Base-by-base conservation (phyloP, 2,113 vertebrate species). In the Apteryx owenii region DNA sequence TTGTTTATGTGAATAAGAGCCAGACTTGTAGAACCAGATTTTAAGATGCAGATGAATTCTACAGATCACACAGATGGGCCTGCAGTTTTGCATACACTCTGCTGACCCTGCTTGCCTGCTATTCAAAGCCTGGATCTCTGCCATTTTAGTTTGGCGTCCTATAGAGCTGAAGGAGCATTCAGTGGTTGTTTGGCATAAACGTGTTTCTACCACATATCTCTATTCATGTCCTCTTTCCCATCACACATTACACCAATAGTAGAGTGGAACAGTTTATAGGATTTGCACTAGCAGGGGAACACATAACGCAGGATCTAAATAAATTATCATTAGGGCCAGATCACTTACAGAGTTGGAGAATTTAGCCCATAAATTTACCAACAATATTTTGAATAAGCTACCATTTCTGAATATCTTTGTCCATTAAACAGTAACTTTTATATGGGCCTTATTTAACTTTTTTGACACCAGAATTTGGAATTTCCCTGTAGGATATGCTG, bases 391-490 rank as follows among this genome's bases (percentile, higher is more conserved):
- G 38, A 78, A 65, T 71, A 76, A 92, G 9, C n/a, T 56, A 53
- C 7, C 5, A 22, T 56, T 56, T 92, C 56, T 72, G 53, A 80
- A 38, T 81, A 53, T 40, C 90, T 82, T 73, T 75, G 19, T 88
- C 21, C 36, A 36, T 72, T 88, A 88, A 69, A 72, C 8, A 50
- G 0, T 70, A 13, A 60, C 44, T 61, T 90, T 80, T 44, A 38
- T 87, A 51, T 56, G n/a, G 58, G 46, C 42, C 7, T 84, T 81
- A 46, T 77, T 95, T 89, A 83, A 91, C 78, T 93, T 56, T 95
- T 97, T 93, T 94, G 84, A 81, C 33, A 58, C 13, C 56, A 89
- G 69, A 70, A 91, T 81, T 48, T 76, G 38, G 28, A 93, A 65
- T 78, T 90, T 92, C 65, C 75, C 75, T 46, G n/a, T 81, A 87